Conservation (phyloP, 2,888 invertebrate species). For the Spisula solida region DNA sequence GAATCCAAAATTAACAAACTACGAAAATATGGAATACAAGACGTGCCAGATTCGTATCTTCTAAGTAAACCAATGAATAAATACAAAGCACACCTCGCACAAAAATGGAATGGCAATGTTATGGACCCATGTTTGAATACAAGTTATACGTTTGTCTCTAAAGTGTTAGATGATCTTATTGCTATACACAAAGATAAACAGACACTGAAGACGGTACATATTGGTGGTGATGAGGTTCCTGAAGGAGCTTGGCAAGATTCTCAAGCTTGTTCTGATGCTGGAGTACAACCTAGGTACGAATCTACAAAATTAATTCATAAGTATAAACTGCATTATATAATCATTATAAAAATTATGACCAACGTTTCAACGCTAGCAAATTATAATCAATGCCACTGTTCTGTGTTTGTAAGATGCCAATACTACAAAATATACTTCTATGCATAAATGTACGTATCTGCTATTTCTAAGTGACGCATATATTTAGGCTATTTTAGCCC, state of each 20-base stretch:
- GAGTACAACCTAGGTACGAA: not conserved
- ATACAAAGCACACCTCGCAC: constrained; percentile 66
- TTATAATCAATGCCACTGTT: no score
- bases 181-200: constrained; percentile 32
- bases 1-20: constrained; percentile 36
- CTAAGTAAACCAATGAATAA: constrained; percentile 68
- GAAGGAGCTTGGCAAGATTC: constrained; percentile 42
- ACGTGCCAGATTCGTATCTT: constrained; percentile 56
- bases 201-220: constrained; percentile 29
- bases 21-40: constrained; percentile 31
- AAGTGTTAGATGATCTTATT: constrained; percentile 44
- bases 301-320: not conserved
- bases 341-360: no score
- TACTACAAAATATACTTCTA: no score
- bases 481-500: no score
- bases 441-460: no score
- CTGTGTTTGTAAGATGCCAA: no score
- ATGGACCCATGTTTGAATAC: constrained; percentile 78
- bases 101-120: constrained; percentile 76
- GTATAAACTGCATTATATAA: no score
- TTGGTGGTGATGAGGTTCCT: constrained; percentile 49
- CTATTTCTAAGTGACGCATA: no score
- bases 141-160: constrained; percentile 65
- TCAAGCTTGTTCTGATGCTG: constrained; percentile 33
- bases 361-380: no score